A percentile compares a stretch with the other conserved stretches of the same genome.
phyloP scores from a whole-genome alignment of 2,113 vertebrate genomes.

The Nematolebias whitei region DNA sequence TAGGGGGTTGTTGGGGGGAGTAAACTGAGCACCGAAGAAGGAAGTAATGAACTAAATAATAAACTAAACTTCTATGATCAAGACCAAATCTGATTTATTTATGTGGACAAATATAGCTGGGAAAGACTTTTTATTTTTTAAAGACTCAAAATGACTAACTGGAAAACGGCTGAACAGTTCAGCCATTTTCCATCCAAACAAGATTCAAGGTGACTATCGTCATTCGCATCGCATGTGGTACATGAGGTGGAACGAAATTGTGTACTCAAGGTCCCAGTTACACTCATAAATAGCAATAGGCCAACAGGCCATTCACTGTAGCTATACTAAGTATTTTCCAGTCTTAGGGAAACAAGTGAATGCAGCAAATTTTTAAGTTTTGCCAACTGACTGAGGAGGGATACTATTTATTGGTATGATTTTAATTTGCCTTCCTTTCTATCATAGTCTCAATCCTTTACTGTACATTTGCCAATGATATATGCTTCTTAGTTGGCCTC shows the following conservation, averaged over 20 bases:
- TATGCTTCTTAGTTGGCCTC: neutral
- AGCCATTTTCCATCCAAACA: neutral
- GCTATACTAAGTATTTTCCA: neutral
- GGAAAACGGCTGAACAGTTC: no score
- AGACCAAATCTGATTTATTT: neutral
- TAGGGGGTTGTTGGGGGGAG: no score
- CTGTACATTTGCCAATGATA: conserved; percentile 22
- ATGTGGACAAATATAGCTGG: neutral
- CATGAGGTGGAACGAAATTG: no score
- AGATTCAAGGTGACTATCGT: no score
- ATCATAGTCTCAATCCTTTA: conserved; percentile 16
- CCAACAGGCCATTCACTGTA: neutral
- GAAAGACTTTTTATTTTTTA: neutral
- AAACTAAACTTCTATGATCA: conserved; percentile 10
- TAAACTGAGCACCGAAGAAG: conserved; percentile 19
- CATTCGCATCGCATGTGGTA: no score
- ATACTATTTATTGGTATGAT: neutral
- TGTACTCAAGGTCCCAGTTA: no score
- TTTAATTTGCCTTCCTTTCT: neutral
- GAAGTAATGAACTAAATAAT: conserved; percentile 54
- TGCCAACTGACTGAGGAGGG: neutral
- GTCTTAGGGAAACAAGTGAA: neutral
- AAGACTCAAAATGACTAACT: no score
- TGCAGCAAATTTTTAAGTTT: neutral
- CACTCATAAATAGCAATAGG: no score